Base-by-base conservation (phyloP, 2,888 invertebrate genomes). In the Eristalinus sepulchralis region DNA sequence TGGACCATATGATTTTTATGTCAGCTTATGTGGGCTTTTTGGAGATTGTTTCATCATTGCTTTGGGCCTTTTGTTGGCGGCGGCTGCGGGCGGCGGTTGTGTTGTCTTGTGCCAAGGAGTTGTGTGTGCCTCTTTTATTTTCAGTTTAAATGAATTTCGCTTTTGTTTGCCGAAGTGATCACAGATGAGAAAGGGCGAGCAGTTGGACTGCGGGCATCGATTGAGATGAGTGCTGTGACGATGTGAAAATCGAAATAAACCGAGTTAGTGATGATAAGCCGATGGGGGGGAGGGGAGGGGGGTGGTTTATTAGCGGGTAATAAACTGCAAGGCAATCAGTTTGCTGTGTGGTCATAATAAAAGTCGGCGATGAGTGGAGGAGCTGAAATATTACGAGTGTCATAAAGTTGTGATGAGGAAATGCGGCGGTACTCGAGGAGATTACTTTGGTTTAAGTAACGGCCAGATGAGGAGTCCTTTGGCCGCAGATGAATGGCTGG, bases 1-100 rank as follows among this genome's bases (percentile, higher is more conserved):
- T 60, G 73, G 73, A 82, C 67, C 86, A 86, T 86, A 86, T 86
- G 83, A 83, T 72, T 86, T 85, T 86, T 83, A 86, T 86, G 73
- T 79, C 79, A 53, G 83, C 73, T 86, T 86, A 83, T 83, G 83
- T 75, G 76, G 83, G 83, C 75, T 79, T 83, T 79, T 83, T 53
- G 22, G 73, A 17, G 75, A 83, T 78, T 83, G 78, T 82, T 85
- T 77, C 66, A 72, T 81, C 67, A 73, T 75, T 73, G 70, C 67
- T 47, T 1, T 47, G 47, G 6, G 17, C 53, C 68, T 72, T 47
- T 67, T 85, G 39, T 39, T 39, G 39, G n/a, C n/a, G n/a, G n/a
- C n/a, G n/a, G n/a, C n/a, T 27, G 27, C 5, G 27, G 27, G 5
- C 5, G 27, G 2, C 27, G 27, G 27, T 5, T 27, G 27, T 27